Evolutionary conservation across 1,140 invertebrate species (phyloP).

Genomic region (Theocolax elegans): DNA sequence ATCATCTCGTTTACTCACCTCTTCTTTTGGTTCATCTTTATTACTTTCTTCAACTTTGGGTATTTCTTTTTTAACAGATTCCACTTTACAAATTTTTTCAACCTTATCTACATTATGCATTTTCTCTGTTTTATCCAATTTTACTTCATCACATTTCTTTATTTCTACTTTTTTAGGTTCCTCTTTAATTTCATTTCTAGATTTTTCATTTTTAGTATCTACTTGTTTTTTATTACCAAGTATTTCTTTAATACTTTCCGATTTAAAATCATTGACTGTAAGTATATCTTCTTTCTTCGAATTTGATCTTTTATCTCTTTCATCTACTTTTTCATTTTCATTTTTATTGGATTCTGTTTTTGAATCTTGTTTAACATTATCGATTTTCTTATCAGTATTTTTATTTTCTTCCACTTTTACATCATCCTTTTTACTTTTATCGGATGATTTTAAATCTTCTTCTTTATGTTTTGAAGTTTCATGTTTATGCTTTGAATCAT

Average conservation of each 20-base stretch:
- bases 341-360: conserved; percentile 14
- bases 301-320: conserved; percentile 44
- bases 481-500: conserved; percentile 37
- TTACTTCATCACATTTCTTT: conserved; percentile 18
- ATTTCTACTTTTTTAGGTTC: conserved; percentile 10
- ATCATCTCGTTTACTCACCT: conserved; percentile 21
- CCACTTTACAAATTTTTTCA: conserved; percentile 41
- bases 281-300: conserved; percentile 2
- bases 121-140: conserved; percentile 18
- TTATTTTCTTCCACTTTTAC: conserved; percentile 38
- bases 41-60: conserved; percentile 2
- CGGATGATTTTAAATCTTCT: conserved; percentile 39
- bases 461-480: conserved; percentile 40
- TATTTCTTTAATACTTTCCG: conserved; percentile 14
- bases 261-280: conserved; percentile 13
- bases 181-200: conserved; percentile 22
- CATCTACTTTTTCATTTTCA: conserved; percentile 31
- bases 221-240: conserved; percentile 1
- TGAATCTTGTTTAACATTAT: conserved; percentile 29
- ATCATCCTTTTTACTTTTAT: conserved; percentile 38
- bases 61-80: conserved; percentile 20
- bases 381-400: conserved; percentile 43
- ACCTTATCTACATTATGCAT: conserved; percentile 1
- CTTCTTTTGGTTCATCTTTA: conserved; percentile 23
- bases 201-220: conserved; percentile 17